These are phyloP conservation scores for Aethes cnicana DNA, from an alignment of 2,888 invertebrate genomes.

Conservation along the genomic window DNA sequence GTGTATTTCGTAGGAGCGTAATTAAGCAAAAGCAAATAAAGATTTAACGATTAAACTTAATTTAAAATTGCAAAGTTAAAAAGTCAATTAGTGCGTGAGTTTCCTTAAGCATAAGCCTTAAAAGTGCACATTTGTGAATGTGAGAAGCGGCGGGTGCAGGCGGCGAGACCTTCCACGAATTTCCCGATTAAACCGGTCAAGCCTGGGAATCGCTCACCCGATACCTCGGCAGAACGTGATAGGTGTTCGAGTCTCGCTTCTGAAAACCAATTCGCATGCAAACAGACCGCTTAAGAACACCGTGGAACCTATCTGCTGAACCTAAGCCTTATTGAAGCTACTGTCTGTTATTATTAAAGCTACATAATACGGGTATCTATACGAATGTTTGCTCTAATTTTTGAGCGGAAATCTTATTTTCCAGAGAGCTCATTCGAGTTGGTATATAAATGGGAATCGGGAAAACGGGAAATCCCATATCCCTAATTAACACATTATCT, in stretches of 20 bases:
- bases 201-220: slow-evolving; percentile 49
- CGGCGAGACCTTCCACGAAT: slow-evolving; percentile 64
- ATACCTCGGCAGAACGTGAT: slow-evolving; percentile 53
- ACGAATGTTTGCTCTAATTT: too few relatives aligned
- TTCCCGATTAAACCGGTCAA: slow-evolving; percentile 67
- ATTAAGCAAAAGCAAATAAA: slow-evolving; percentile 4
- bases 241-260: slow-evolving; percentile 48
- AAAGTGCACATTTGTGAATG: slow-evolving; percentile 19
- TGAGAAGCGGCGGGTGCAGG: slow-evolving; percentile 35
- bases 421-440: too few relatives aligned
- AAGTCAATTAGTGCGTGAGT: not conserved
- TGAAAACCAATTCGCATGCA: slow-evolving; percentile 41
- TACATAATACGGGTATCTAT: too few relatives aligned
- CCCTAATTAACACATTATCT: too few relatives aligned
- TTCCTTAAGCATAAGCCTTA: slow-evolving; percentile 12
- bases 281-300: slow-evolving; percentile 10
- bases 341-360: too few relatives aligned
- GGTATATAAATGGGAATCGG: too few relatives aligned
- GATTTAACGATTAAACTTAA: not conserved
- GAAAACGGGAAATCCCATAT: too few relatives aligned
- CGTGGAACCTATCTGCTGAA: too few relatives aligned
- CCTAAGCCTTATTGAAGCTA: too few relatives aligned
- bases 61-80: not conserved
- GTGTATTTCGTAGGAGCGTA: not conserved
- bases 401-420: too few relatives aligned